Evolutionary conservation across 2,797 vertebrate species (phyloP), one percentile per base, ranked within the genome.

Genomic region (Delichon dasypus): DNA sequence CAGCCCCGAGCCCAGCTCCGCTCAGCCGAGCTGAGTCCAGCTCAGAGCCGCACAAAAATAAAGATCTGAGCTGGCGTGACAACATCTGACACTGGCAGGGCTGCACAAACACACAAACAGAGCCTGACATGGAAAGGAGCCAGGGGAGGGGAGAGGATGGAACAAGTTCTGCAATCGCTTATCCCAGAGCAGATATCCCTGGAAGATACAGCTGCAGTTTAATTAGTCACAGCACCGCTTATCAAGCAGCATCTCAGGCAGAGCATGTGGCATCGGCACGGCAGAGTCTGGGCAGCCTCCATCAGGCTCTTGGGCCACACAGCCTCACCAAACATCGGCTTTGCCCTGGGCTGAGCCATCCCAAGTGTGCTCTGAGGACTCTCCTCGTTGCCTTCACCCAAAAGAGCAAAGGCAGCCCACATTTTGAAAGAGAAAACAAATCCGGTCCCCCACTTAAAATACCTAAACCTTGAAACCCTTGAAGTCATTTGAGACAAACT

Each of bases 251-350:
- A 85, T 77, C 87, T 48, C 42, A 20, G 74, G 67, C 84, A 82
- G 80, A 85, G 85, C 81, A 34, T 7, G 7, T 12, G 62, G 84
- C 51, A 91, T 3, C 57, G 14, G n/a, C 38, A 21, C 7, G 8
- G 3, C 83, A 50, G 21, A 54, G 62, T 0, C 51, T 11, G 68
- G 25, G 9, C 55, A 83, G 75, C 72, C 81, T 26, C 12, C 8
- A 0, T 0, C 2, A 0, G 0, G 67, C 7, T 38, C 57, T 7
- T 10, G 23, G 64, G 90, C 54, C 50, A 27, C 87, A 26, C 32
- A 71, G 50, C 64, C 71, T 38, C n/a, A 3, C 38, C 30, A 11
- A 20, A n/a, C 26, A 8, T 0, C 1, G 4, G 6, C 3, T 53
- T 27, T 45, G 40, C 42, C 51, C 64, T 1, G 22, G 53, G 40